Evolutionary conservation across 53 echinoderm and acorn worm species (phyloP).

Genomic region (Stichopus horrens): DNA sequence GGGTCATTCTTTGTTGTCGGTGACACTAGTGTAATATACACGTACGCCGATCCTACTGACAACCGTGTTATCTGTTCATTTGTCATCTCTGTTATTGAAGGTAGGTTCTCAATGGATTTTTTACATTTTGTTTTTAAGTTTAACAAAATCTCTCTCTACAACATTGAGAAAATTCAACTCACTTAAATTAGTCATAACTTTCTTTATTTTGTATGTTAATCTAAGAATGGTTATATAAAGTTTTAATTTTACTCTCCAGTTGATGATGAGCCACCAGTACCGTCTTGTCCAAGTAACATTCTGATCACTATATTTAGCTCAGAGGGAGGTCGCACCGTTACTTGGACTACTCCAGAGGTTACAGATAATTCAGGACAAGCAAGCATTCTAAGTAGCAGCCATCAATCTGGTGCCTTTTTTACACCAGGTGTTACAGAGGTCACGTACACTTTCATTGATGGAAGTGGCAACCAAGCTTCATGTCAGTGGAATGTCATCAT

Average conservation of each 20-base stretch:
- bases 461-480: slow-evolving; percentile 29
- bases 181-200: not conserved
- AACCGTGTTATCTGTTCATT: slow-evolving; percentile 48
- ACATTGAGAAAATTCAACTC: not conserved
- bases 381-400: not conserved
- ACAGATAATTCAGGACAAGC: slow-evolving; percentile 53
- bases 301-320: slow-evolving; percentile 2
- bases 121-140: not conserved
- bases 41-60: slow-evolving; percentile 44
- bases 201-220: not conserved
- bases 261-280: not conserved
- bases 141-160: not conserved
- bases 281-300: slow-evolving; percentile 20
- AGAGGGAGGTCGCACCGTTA: slow-evolving; percentile 20
- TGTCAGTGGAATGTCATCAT: slow-evolving; percentile 51
- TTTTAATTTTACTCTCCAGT: not conserved
- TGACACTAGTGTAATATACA: slow-evolving; percentile 43
- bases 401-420: slow-evolving; percentile 38
- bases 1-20: slow-evolving; percentile 49
- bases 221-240: too few relatives aligned
- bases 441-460: slow-evolving; percentile 50
- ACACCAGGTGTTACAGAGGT: slow-evolving; percentile 33
- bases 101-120: not conserved
- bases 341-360: slow-evolving; percentile 25
- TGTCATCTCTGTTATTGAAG: slow-evolving; percentile 45